These are phyloP conservation scores for Nemurella pictetii DNA, from an alignment of 2,888 invertebrate species.

Conservation along the genomic window DNA sequence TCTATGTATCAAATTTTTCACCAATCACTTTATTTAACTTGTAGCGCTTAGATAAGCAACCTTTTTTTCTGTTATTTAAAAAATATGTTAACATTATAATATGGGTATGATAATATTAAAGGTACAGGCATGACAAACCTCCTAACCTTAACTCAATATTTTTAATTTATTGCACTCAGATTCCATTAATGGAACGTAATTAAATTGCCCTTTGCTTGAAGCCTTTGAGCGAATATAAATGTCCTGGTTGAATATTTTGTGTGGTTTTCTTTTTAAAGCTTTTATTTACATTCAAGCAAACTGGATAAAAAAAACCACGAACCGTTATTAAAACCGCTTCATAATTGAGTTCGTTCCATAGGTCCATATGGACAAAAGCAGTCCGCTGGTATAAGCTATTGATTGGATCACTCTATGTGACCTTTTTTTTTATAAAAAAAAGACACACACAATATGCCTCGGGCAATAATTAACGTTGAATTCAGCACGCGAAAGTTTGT, in stretches of 20 bases:
- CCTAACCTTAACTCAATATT: no score
- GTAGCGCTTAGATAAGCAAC: no score
- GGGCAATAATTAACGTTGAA: background rate
- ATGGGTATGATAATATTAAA: no score
- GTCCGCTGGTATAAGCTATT: background rate
- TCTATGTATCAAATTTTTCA: no score
- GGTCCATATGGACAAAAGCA: background rate
- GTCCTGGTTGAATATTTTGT: background rate
- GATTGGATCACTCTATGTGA: background rate
- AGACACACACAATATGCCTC: background rate
- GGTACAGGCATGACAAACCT: no score
- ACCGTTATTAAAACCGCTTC: background rate
- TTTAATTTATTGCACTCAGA: no score
- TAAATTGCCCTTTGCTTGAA: background rate
- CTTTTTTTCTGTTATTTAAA: no score
- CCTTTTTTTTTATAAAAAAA: background rate
- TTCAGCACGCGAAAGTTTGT: background rate
- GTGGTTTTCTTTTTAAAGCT: background rate
- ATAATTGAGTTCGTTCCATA: background rate
- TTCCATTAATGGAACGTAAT: no score
- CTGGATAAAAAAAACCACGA: background rate
- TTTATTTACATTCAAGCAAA: background rate
- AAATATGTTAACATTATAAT: no score
- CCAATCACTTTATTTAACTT: no score
- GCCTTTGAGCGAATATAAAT: background rate